Percentiles rank a stretch among this genome's conserved stretches.
Conservation (phyloP, 2,113 vertebrate genomes). For the Camelus bactrianus region DNA sequence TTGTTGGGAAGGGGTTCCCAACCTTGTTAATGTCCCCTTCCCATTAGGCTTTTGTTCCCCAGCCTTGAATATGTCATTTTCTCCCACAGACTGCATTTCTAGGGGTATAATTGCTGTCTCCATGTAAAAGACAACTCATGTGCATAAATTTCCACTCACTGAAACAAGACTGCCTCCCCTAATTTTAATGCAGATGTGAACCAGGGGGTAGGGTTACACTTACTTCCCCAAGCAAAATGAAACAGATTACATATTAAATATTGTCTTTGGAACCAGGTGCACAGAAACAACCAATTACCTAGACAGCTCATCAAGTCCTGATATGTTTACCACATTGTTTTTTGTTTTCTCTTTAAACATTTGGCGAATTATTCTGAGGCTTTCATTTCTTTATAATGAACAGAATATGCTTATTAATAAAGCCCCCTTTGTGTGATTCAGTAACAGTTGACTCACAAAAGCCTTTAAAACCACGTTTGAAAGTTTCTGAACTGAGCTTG, state of each 20-base stretch:
- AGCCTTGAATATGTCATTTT: slow-evolving; percentile 69
- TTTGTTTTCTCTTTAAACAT: slow-evolving; percentile 83
- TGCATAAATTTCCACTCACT: slow-evolving; percentile 75
- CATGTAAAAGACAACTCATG: slow-evolving; percentile 76
- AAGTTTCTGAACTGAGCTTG: slow-evolving; percentile 78
- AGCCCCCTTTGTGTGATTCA: slow-evolving; percentile 76
- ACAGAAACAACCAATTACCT: slow-evolving; percentile 84
- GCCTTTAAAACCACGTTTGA: slow-evolving; percentile 68
- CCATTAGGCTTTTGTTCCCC: slow-evolving; percentile 76
- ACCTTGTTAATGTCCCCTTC: slow-evolving; percentile 66
- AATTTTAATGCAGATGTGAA: slow-evolving; percentile 75
- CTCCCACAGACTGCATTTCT: slow-evolving; percentile 70
- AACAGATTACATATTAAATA: slow-evolving; percentile 79
- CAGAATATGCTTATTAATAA: slow-evolving; percentile 83
- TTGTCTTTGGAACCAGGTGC: slow-evolving; percentile 81
- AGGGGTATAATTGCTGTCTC: slow-evolving; percentile 75
- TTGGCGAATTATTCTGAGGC: slow-evolving; percentile 76
- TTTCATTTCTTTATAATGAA: slow-evolving; percentile 79
- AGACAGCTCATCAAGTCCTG: slow-evolving; percentile 80
- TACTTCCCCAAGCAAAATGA: slow-evolving; percentile 66
- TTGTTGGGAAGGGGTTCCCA: slow-evolving; percentile 72
- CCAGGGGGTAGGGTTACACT: slow-evolving; percentile 66
- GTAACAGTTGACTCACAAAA: slow-evolving; percentile 77
- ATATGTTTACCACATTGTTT: slow-evolving; percentile 82
- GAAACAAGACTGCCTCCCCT: slow-evolving; percentile 74